A percentile compares a stretch with the other conserved stretches of the same genome.
Evolutionary conservation across 2,888 invertebrate genomes (phyloP).

Genomic region (Oithona nana): DNA sequence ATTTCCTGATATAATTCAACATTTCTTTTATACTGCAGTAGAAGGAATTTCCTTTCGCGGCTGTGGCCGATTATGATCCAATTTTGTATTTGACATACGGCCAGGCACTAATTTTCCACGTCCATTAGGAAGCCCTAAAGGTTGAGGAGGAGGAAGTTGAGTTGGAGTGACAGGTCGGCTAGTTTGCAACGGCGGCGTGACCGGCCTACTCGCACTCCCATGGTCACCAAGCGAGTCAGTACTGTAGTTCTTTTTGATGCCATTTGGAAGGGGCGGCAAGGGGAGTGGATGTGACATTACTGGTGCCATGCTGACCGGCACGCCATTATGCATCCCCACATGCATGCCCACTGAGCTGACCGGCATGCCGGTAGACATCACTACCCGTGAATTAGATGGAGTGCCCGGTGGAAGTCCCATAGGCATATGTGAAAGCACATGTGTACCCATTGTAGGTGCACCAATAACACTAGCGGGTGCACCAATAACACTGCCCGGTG

Average conservation of each 20-base stretch:
- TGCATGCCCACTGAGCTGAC: not conserved
- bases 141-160: not conserved
- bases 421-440: not conserved
- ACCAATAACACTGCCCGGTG: not conserved
- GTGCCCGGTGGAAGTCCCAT: not conserved
- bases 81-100: not conserved
- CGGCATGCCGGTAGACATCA: not conserved
- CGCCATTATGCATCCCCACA: not conserved
- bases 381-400: too few relatives aligned
- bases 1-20: not conserved
- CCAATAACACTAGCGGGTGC: not conserved
- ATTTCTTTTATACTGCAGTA: constrained; percentile 5
- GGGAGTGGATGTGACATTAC: not conserved
- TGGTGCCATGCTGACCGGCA: not conserved
- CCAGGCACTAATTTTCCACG: constrained; percentile 9
- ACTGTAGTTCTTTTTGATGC: not conserved
- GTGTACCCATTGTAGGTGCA: not conserved
- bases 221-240: too few relatives aligned
- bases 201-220: not conserved
- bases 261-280: not conserved
- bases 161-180: not conserved
- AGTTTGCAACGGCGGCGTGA: not conserved
- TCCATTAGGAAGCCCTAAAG: not conserved
- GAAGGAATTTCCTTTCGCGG: not conserved
- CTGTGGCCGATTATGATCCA: not conserved